These are phyloP conservation scores for Cepaea hortensis DNA, from an alignment of 2,888 invertebrate species.

Conservation along the genomic window DNA sequence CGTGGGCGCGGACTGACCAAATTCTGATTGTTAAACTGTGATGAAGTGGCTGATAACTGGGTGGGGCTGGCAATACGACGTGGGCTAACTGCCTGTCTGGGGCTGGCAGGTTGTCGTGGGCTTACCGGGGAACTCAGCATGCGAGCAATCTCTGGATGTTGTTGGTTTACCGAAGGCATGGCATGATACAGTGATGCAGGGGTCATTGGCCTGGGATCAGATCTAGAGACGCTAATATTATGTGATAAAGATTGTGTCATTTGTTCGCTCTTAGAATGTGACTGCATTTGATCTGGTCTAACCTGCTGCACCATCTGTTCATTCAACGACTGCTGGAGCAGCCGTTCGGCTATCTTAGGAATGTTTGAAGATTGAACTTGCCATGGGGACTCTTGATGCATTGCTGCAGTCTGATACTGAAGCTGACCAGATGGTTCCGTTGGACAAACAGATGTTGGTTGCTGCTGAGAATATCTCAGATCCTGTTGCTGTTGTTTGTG, in stretches of 20 bases:
- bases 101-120: constrained; percentile 39
- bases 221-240: background rate
- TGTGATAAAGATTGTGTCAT: background rate
- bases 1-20: constrained; percentile 16
- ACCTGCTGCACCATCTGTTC: constrained; percentile 15
- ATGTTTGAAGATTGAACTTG: constrained; percentile 24
- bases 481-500: background rate
- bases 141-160: constrained; percentile 42
- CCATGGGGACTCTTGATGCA: background rate
- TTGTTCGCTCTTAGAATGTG: background rate
- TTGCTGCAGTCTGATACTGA: background rate
- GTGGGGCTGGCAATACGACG: constrained; percentile 4
- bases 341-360: constrained; percentile 40
- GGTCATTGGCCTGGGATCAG: constrained; percentile 7
- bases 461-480: constrained; percentile 14
- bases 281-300: background rate
- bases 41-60: background rate
- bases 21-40: constrained; percentile 29
- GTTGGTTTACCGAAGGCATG: constrained; percentile 27
- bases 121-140: constrained; percentile 45
- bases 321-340: constrained; percentile 28
- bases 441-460: background rate
- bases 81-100: constrained; percentile 38
- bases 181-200: background rate
- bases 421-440: background rate